Conservation (phyloP, 2,888 invertebrate genomes). For the Tryphoninae sp. region DNA sequence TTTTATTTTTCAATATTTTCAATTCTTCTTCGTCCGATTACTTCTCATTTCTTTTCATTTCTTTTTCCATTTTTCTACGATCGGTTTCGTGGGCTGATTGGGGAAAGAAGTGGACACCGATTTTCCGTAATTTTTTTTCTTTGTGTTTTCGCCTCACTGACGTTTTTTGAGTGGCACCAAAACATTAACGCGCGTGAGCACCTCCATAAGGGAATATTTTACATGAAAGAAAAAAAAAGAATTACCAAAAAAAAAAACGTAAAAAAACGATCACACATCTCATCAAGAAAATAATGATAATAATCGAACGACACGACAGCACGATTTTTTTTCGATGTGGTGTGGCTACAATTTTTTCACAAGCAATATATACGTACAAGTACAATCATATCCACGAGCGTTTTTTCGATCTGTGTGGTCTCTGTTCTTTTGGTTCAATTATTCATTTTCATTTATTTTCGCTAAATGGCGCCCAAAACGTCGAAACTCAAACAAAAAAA, state of each 20-base stretch:
- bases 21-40: slow-evolving; percentile 31
- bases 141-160: slow-evolving; percentile 80
- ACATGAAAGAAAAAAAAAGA: slow-evolving; percentile 56
- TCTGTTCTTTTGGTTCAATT: slow-evolving; percentile 66
- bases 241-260: slow-evolving; percentile 37
- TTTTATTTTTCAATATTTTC: slow-evolving; percentile 40
- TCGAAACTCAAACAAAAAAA: neutral
- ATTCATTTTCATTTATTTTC: slow-evolving; percentile 15
- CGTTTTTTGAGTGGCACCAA: slow-evolving; percentile 79
- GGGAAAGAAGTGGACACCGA: slow-evolving; percentile 57
- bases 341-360: slow-evolving; percentile 79
- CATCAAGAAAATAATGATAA: slow-evolving; percentile 29
- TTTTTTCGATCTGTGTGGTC: slow-evolving; percentile 62
- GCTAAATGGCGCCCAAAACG: neutral
- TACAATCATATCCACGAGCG: slow-evolving; percentile 53
- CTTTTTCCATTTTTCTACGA: slow-evolving; percentile 38
- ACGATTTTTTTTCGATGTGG: slow-evolving; percentile 80
- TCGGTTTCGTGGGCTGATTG: slow-evolving; percentile 45
- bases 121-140: slow-evolving; percentile 68
- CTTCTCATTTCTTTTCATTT: slow-evolving; percentile 4
- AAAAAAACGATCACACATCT: slow-evolving; percentile 37
- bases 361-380: slow-evolving; percentile 69
- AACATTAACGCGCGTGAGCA: slow-evolving; percentile 76
- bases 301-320: slow-evolving; percentile 69
- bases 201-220: slow-evolving; percentile 68